These are phyloP conservation scores for Paraescarpia echinospica DNA, from an alignment of 1,140 invertebrate species.

Conservation along the genomic window DNA sequence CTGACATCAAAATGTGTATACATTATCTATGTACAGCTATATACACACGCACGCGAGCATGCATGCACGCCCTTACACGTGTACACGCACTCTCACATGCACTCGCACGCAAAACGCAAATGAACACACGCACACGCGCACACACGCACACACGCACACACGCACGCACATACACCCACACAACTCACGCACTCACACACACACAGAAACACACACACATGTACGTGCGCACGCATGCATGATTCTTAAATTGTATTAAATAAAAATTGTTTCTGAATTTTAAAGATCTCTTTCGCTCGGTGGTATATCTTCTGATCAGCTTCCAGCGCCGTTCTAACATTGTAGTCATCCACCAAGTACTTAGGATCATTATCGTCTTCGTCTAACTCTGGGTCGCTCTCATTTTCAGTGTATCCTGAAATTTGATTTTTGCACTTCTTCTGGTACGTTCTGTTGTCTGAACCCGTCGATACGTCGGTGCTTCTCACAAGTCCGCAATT, in stretches of 20 bases:
- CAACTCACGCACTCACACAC: neutral
- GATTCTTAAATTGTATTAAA: slow-evolving; percentile 30
- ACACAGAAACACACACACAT: neutral
- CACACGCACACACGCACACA: neutral
- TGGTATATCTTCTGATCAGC: slow-evolving; percentile 34
- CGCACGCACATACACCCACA: neutral
- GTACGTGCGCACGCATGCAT: slow-evolving; percentile 8
- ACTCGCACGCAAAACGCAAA: neutral
- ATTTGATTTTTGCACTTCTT: slow-evolving; percentile 16
- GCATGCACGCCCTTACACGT: neutral
- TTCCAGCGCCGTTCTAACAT: slow-evolving; percentile 30
- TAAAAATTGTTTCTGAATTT: slow-evolving; percentile 36
- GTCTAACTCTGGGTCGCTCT: neutral
- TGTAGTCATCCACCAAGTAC: slow-evolving; percentile 26
- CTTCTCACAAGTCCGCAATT: slow-evolving; percentile 23
- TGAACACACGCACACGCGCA: neutral
- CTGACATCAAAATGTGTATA: too few species aligned
- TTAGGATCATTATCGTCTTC: slow-evolving; percentile 22
- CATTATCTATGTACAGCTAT: neutral
- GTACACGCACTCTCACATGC: neutral
- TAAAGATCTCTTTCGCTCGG: slow-evolving; percentile 34
- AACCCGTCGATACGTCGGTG: neutral
- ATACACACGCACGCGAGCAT: neutral
- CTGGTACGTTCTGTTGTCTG: slow-evolving; percentile 14
- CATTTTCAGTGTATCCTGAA: neutral